Evolutionary conservation across 1,140 invertebrate species (phyloP), one percentile per base, ranked within the genome.

Genomic region (Bradysia coprophila): DNA sequence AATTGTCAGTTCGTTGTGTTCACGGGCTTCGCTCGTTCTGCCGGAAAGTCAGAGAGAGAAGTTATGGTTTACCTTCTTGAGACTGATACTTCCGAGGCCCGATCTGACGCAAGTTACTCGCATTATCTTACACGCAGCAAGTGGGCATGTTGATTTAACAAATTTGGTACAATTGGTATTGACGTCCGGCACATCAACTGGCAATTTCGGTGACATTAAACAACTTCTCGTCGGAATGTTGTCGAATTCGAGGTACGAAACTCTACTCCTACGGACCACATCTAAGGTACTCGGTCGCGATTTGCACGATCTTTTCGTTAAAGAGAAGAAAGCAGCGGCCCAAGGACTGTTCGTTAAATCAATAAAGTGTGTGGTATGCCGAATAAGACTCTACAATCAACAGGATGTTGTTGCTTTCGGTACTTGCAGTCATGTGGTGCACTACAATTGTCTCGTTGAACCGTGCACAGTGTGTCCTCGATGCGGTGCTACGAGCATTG

Each of bases 181-280:
- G 54, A 58, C 49, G 11, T 36, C 39, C 2, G 50, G 48, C 32
- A 55, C 55, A 38, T 49, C 56, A 13, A 61, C 62, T 1, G 62
- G 62, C 34, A 65, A 56, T 46, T 67, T 67, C 46, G 66, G 66
- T 5, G 66, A 68, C 51, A 58, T 68, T 37, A 67, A 64, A 47
- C 52, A 55, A 36, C 51, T 68, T 38, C 46, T 69, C 5, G 56
- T 65, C 51, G 64, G 64, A 33, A 67, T 68, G 54, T 43, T 69
- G 22, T 53, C 54, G 20, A 65, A 67, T 50, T 66, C 63, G 8
- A 48, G 52, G 1, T 57, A 61, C 38, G 59, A 68, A 44, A 62
- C 64, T 3, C 50, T 65, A 19, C 52, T 66, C 11, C 38, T 66
- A 5, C 52, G 52, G 10, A 52, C 47, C 0, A 57, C 56, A 0